These are phyloP conservation scores for Drosophila persimilis DNA, from an alignment of 1,140 invertebrate species.

Conservation along the genomic window DNA sequence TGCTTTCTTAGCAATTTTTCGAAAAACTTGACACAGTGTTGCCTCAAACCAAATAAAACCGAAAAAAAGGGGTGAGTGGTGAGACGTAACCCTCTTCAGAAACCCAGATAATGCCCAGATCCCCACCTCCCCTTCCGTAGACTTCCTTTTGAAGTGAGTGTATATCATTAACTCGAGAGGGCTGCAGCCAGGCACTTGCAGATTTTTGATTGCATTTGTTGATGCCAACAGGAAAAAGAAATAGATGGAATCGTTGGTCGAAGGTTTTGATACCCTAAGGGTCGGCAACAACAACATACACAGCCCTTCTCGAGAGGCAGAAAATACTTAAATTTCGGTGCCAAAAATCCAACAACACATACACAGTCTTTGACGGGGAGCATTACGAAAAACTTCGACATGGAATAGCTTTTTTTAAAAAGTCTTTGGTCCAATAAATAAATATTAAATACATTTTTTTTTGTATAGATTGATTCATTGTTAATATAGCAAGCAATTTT, in stretches of 20 bases:
- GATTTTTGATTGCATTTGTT: conserved; percentile 68
- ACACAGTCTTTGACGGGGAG: no score
- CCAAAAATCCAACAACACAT: no score
- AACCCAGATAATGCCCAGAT: conserved; percentile 33
- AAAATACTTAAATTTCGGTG: no score
- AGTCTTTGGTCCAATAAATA: no score
- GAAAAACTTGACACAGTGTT: conserved; percentile 75
- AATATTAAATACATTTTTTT: no score
- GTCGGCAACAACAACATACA: no score
- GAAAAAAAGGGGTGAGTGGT: conserved; percentile 16
- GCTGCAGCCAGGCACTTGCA: conserved; percentile 68
- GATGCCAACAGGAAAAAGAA: conserved; percentile 28
- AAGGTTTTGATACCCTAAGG: neutral
- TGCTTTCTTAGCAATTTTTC: conserved; percentile 61
- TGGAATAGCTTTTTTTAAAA: no score
- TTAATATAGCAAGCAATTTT: no score
- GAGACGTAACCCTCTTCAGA: conserved; percentile 47
- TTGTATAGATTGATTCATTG: no score
- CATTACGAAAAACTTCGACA: no score
- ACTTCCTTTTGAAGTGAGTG: conserved; percentile 70
- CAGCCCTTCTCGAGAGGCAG: no score
- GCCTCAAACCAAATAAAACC: conserved; percentile 35
- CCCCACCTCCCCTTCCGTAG: conserved; percentile 16
- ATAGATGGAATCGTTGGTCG: neutral
- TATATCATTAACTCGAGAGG: conserved; percentile 77